Percentiles rank a stretch among this genome's conserved stretches.
Evolutionary conservation across 2,113 vertebrate species (phyloP).

Genomic region (Anhinga anhinga): DNA sequence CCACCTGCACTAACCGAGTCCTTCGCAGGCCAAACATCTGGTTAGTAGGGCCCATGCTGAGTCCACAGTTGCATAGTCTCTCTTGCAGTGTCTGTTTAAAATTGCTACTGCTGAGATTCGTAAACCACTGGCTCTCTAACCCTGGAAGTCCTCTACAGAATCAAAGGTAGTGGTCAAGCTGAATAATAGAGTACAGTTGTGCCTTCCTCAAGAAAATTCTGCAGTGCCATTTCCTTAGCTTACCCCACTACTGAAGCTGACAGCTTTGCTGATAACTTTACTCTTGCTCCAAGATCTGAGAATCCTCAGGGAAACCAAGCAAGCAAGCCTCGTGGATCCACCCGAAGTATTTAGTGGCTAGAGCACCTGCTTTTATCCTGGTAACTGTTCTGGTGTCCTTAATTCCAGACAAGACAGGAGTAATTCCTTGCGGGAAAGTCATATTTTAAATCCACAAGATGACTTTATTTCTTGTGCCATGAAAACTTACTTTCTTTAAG

Average conservation of each 20-base stretch:
- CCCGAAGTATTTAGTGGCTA: neutral
- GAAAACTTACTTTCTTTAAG: neutral
- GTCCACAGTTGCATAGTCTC: neutral
- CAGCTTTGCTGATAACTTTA: neutral
- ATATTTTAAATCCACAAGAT: neutral
- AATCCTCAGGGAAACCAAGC: neutral
- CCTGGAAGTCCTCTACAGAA: neutral
- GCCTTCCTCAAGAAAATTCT: neutral
- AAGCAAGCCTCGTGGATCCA: neutral
- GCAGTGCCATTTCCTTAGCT: neutral
- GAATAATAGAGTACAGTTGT: neutral
- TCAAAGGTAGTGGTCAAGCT: neutral
- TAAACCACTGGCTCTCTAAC: neutral
- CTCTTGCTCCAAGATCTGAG: neutral
- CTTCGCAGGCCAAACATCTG: neutral
- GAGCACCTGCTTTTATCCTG: neutral
- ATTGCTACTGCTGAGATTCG: neutral
- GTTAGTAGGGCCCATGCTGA: neutral
- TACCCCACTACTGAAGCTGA: neutral
- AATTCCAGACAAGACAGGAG: neutral
- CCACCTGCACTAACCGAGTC: neutral
- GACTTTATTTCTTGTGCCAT: neutral
- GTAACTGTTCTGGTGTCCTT: neutral
- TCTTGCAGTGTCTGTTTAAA: neutral
- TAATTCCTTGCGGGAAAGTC: neutral